A percentile compares a stretch with the other conserved stretches of the same genome.
phyloP scores from a whole-genome alignment of 2,113 vertebrate genomes.

The Calonectris borealis region DNA sequence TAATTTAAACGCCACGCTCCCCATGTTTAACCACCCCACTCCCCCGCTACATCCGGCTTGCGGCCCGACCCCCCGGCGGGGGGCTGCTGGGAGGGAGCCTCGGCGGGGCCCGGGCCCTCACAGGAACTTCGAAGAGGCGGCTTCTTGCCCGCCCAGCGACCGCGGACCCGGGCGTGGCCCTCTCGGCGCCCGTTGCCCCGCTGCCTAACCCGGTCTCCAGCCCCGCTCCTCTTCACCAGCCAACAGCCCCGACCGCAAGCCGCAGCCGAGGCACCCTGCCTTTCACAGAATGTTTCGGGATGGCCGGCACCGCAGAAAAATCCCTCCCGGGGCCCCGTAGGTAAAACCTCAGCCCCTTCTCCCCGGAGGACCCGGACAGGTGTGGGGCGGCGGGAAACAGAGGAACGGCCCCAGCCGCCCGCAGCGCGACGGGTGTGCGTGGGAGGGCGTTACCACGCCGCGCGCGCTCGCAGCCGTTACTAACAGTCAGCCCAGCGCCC shows the following conservation, averaged over 20 bases:
- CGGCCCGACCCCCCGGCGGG: too few species aligned
- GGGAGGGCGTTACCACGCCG: not conserved
- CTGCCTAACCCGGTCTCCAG: not conserved
- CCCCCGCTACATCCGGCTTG: too few species aligned
- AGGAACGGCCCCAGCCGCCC: too few species aligned
- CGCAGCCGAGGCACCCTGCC: too few species aligned
- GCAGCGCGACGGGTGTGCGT: not conserved
- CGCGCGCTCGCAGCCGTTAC: too few species aligned
- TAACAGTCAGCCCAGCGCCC: not conserved
- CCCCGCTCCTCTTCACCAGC: not conserved
- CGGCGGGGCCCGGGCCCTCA: not conserved
- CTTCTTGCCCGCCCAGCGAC: not conserved
- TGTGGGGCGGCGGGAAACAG: too few species aligned
- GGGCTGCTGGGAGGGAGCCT: not conserved
- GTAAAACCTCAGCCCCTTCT: not conserved
- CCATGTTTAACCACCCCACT: not conserved
- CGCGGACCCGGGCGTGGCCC: not conserved
- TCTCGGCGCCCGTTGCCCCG: too few species aligned
- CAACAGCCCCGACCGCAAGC: not conserved
- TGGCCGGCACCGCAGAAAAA: not conserved
- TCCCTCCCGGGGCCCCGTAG: too few species aligned
- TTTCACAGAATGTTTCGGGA: accelerated
- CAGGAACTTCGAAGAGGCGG: not conserved
- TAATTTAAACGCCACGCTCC: not conserved
- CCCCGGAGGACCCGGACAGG: not conserved